Percentiles rank a stretch among this genome's conserved stretches.
These are phyloP conservation scores for Pholis gunnellus DNA, from an alignment of 2,113 vertebrate species.

Conservation along the genomic window DNA sequence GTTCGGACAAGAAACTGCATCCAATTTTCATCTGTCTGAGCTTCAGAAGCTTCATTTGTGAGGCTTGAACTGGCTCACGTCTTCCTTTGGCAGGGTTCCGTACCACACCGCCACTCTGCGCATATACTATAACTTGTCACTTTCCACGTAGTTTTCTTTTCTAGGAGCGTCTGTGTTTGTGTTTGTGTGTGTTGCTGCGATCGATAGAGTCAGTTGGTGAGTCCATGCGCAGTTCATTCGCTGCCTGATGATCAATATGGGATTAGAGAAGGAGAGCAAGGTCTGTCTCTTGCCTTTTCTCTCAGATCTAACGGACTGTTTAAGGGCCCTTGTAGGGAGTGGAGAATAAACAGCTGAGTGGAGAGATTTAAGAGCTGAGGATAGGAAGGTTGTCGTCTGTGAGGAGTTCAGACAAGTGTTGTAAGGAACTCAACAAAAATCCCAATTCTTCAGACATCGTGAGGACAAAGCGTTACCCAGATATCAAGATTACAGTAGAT, in stretches of 20 bases:
- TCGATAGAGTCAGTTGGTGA: slow-evolving; percentile 64
- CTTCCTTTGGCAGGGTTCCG: slow-evolving; percentile 10
- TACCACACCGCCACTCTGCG: slow-evolving; percentile 21
- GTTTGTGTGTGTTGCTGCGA: slow-evolving; percentile 37
- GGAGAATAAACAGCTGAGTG: neutral
- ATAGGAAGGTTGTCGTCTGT: neutral
- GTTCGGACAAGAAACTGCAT: slow-evolving; percentile 10
- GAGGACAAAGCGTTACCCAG: neutral
- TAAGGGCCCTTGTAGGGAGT: neutral
- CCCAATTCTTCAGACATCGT: neutral
- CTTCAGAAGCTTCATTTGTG: slow-evolving; percentile 9
- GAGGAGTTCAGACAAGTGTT: neutral
- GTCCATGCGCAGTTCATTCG: slow-evolving; percentile 57
- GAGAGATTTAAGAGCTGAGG: neutral
- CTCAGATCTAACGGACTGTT: slow-evolving; percentile 30
- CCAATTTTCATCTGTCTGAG: slow-evolving; percentile 23
- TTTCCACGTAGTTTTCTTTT: slow-evolving; percentile 7
- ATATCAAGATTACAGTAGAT: neutral
- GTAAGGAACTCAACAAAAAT: neutral
- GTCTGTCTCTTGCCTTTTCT: slow-evolving; percentile 10
- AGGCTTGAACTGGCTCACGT: neutral
- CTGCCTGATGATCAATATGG: slow-evolving; percentile 70
- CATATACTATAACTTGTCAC: slow-evolving; percentile 29
- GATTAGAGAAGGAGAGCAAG: slow-evolving; percentile 61
- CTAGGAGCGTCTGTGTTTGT: slow-evolving; percentile 13